A percentile compares a stretch with the other conserved stretches of the same genome.
Conservation (phyloP, 2,113 vertebrate species). For the Grammomys surdaster region DNA sequence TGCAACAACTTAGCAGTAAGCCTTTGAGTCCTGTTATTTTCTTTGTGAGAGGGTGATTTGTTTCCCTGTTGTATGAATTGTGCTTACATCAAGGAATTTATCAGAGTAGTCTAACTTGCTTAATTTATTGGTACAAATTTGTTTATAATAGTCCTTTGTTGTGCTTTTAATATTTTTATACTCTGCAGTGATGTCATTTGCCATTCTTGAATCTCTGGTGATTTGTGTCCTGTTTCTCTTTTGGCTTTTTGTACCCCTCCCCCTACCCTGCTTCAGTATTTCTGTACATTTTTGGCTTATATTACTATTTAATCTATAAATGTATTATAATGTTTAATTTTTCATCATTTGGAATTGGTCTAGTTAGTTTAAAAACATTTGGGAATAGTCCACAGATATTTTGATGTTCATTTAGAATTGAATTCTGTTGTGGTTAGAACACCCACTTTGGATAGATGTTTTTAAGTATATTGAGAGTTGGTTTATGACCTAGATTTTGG, state of each 20-base stretch:
- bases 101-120: not conserved
- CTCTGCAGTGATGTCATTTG: not conserved
- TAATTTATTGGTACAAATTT: slow-evolving; percentile 29
- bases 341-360: not conserved
- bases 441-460: slow-evolving; percentile 1
- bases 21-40: not conserved
- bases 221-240: not conserved
- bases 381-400: not conserved
- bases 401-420: slow-evolving; percentile 37
- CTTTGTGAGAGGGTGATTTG: not conserved
- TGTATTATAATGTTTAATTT: slow-evolving; percentile 11
- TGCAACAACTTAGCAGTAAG: not conserved
- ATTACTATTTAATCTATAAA: not conserved
- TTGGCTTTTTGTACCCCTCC: not conserved
- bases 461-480: slow-evolving; percentile 7
- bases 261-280: not conserved
- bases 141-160: not conserved
- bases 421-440: not conserved
- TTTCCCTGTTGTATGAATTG: slow-evolving; percentile 12
- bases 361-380: slow-evolving; percentile 60
- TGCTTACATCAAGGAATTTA: slow-evolving; percentile 27
- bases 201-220: not conserved
- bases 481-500: slow-evolving; percentile 32
- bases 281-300: not conserved
- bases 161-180: not conserved